Evolutionary conservation across 2,888 invertebrate species (phyloP).

Genomic region (Acleris holmiana): DNA sequence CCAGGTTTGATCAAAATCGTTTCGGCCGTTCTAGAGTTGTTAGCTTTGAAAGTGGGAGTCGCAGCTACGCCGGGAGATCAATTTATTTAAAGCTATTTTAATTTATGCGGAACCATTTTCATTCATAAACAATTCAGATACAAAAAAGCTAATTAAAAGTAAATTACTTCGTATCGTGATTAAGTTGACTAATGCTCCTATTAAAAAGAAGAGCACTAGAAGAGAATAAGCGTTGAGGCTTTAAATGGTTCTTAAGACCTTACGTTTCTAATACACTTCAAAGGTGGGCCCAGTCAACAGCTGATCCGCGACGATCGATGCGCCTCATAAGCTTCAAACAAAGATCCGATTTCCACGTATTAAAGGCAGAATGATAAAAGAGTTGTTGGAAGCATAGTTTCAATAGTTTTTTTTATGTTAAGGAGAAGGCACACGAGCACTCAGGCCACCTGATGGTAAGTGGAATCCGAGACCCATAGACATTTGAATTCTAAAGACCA

Average conservation of each 20-base stretch:
- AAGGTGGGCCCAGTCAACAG: slow-evolving; percentile 42
- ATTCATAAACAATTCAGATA: slow-evolving; percentile 23
- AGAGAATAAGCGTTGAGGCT: no score
- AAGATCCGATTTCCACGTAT: slow-evolving; percentile 49
- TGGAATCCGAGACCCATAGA: no score
- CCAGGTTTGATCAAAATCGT: background rate
- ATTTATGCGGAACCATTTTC: background rate
- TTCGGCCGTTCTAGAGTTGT: no score
- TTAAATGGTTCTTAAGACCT: no score
- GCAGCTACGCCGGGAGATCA: no score
- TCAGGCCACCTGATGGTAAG: no score
- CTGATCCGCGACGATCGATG: slow-evolving; percentile 58
- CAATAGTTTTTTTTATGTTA: no score
- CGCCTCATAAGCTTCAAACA: slow-evolving; percentile 59
- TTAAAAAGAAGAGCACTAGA: no score
- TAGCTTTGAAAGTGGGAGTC: no score
- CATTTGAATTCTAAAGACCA: no score
- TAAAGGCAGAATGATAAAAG: slow-evolving; percentile 8
- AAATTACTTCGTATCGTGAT: slow-evolving; percentile 16
- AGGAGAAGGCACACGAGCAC: no score
- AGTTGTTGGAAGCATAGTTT: background rate
- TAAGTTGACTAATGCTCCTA: slow-evolving; percentile 11
- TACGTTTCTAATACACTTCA: no score
- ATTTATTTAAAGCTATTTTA: background rate
- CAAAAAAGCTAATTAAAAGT: slow-evolving; percentile 40